These are phyloP conservation scores for Drosophila neotestacea DNA, from an alignment of 2,888 invertebrate species.

Conservation along the genomic window DNA sequence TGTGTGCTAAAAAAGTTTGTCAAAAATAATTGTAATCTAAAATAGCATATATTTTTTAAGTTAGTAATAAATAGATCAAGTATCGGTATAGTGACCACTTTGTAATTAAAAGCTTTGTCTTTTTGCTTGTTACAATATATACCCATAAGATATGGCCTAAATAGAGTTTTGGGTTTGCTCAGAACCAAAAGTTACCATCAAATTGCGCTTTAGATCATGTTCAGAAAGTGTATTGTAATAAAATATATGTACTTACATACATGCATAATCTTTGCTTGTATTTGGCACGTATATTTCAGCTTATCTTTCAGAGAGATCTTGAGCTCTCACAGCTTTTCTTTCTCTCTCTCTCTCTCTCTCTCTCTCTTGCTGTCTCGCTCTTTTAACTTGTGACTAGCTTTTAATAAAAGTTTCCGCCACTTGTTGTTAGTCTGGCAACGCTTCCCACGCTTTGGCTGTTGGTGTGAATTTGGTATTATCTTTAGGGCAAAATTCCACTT, in stretches of 20 bases:
- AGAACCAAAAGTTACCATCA: conserved; percentile 21
- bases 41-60: not conserved
- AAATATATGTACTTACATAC: not conserved
- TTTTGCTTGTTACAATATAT: not conserved
- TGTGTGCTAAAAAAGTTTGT: not conserved
- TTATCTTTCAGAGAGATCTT: conserved; percentile 54
- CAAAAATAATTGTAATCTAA: not conserved
- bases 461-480: conserved; percentile 36
- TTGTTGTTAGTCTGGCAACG: conserved; percentile 32
- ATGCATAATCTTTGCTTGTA: conserved; percentile 13
- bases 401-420: conserved; percentile 54
- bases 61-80: not conserved
- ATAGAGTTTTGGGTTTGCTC: conserved; percentile 1
- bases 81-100: not conserved
- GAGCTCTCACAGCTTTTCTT: conserved; percentile 5
- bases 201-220: conserved; percentile 20
- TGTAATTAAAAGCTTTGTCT: not conserved
- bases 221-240: conserved; percentile 19
- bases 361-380: conserved; percentile 7
- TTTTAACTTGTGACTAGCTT: conserved; percentile 34
- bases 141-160: conserved; percentile 18
- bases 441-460: conserved; percentile 64
- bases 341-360: conserved; percentile 17
- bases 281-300: conserved; percentile 23
- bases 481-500: conserved; percentile 55